Percentiles rank a stretch among this genome's conserved stretches.
phyloP scores from a whole-genome alignment of 2,888 invertebrate species.

The Dynastes tityus region DNA sequence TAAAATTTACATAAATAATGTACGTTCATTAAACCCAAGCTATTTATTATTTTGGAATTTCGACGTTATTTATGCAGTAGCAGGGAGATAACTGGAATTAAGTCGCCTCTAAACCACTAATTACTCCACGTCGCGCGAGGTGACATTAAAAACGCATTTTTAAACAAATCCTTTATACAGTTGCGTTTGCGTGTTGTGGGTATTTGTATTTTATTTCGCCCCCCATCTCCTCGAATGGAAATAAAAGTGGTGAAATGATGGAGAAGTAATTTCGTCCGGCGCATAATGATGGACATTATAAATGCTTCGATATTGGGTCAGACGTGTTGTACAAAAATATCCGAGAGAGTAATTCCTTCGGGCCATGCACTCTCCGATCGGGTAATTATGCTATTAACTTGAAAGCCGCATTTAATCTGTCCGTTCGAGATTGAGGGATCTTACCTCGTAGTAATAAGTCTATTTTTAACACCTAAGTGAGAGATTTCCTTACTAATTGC shows the following conservation, averaged over 20 bases:
- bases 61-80: conserved; percentile 9
- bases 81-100: conserved; percentile 1
- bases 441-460: background rate
- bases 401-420: conserved; percentile 24
- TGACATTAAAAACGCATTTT: conserved; percentile 19
- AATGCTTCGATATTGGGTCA: conserved; percentile 1
- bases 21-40: background rate
- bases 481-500: conserved; percentile 9
- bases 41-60: conserved; percentile 24
- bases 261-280: conserved; percentile 7
- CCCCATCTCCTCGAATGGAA: background rate
- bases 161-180: background rate
- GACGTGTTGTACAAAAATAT: conserved; percentile 15
- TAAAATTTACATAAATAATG: too few species aligned
- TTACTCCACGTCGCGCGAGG: conserved; percentile 11
- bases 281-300: conserved; percentile 1
- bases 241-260: conserved; percentile 9
- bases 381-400: conserved; percentile 33
- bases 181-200: background rate
- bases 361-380: conserved; percentile 24
- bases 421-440: conserved; percentile 4
- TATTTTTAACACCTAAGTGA: conserved; percentile 25
- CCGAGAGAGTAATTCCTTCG: conserved; percentile 9
- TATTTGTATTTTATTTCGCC: conserved; percentile 2
- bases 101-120: background rate